phyloP scores from a whole-genome alignment of 2,888 invertebrate species.

The Nudaria mundana region DNA sequence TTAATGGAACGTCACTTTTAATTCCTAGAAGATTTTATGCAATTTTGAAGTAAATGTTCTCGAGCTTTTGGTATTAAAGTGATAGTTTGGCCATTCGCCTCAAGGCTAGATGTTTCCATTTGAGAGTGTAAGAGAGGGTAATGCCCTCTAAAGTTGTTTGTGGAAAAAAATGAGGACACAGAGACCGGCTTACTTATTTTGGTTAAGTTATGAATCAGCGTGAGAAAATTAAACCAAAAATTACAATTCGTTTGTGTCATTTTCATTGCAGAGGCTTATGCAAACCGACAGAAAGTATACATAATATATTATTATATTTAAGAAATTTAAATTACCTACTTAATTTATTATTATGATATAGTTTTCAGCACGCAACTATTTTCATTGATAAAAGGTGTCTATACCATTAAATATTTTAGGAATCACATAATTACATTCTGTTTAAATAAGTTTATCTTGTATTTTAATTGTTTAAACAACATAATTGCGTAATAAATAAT shows the following conservation, averaged over 20 bases:
- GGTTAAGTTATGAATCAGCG: conserved; percentile 74
- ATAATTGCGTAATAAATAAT: not conserved
- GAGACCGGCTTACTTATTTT: conserved; percentile 75
- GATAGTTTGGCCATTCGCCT: conserved; percentile 59
- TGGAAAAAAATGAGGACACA: conserved; percentile 78
- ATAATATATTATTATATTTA: conserved; percentile 8
- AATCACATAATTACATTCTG: no score
- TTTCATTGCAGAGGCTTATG: conserved; percentile 27
- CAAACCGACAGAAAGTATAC: conserved; percentile 17
- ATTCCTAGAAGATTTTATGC: not conserved
- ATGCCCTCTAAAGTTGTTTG: conserved; percentile 78
- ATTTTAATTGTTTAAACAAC: not conserved
- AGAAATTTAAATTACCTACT: conserved; percentile 2
- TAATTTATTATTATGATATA: not conserved
- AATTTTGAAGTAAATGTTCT: conserved; percentile 16
- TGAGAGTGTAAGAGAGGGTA: conserved; percentile 67
- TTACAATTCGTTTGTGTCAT: conserved; percentile 41
- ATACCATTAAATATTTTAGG: no score
- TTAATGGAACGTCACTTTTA: not conserved
- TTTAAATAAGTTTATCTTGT: not conserved
- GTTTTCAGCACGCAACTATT: not conserved
- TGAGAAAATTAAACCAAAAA: conserved; percentile 70
- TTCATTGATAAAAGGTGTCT: not conserved
- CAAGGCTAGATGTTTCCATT: conserved; percentile 64
- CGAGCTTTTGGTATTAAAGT: conserved; percentile 28